Evolutionary conservation across 2,888 invertebrate genomes (phyloP).

Genomic region (Trachelus troglodyta): DNA sequence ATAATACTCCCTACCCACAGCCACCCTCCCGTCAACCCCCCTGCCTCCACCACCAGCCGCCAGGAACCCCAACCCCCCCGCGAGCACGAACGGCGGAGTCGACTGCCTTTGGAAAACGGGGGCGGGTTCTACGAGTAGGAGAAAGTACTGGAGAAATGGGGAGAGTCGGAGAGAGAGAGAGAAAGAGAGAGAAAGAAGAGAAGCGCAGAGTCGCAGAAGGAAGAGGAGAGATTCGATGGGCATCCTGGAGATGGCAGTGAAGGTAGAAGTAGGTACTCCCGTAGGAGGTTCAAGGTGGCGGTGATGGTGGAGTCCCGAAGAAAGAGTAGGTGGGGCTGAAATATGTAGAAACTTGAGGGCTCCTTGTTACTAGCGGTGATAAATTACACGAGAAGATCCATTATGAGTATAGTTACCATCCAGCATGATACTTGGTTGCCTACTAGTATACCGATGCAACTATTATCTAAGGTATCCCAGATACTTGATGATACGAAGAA

Average conservation of each 20-base stretch:
- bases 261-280: conserved; percentile 1
- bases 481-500: not conserved
- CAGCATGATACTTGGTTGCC: not conserved
- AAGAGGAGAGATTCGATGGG: conserved; percentile 29
- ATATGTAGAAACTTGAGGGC: conserved; percentile 60
- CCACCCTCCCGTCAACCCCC: not conserved
- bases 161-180: conserved; percentile 10
- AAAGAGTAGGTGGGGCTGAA: conserved; percentile 45
- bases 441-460: not conserved
- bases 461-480: not conserved
- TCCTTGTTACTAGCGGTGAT: conserved; percentile 61
- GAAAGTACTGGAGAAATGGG: not conserved
- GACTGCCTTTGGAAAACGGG: not conserved
- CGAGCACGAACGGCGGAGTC: not conserved
- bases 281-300: conserved; percentile 14
- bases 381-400: conserved; percentile 50
- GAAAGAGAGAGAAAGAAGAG: conserved; percentile 23
- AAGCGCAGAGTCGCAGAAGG: conserved; percentile 20
- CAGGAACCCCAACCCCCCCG: not conserved
- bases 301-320: conserved; percentile 15
- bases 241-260: not conserved
- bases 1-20: conserved; percentile 49
- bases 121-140: not conserved
- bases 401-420: conserved; percentile 39
- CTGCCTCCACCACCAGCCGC: not conserved